Conservation (phyloP, 1,140 invertebrate genomes). For the Diuraphis noxia region DNA sequence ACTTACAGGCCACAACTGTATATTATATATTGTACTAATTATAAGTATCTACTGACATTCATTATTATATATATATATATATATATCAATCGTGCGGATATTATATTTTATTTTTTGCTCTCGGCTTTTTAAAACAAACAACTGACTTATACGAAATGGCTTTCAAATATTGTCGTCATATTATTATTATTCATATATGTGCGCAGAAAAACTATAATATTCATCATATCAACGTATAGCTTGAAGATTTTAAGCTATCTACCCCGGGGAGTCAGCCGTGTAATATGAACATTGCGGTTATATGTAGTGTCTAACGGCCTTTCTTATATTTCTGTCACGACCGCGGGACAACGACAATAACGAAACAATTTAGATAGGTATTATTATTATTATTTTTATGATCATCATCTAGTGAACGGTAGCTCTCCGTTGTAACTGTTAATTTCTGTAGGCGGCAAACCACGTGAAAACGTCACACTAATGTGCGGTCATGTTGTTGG, state of each 20-base stretch:
- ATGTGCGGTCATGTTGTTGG: not conserved
- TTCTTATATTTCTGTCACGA: not conserved
- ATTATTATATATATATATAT: too few species aligned
- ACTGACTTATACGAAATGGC: not conserved
- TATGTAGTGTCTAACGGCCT: not conserved
- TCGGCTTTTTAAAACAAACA: not conserved
- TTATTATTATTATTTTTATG: slow-evolving; percentile 17
- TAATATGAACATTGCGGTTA: not conserved
- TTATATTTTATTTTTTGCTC: not conserved
- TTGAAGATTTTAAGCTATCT: not conserved
- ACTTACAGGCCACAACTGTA: not conserved
- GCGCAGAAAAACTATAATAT: not conserved
- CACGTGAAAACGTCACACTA: not conserved
- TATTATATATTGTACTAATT: not conserved
- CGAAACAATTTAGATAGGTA: not conserved
- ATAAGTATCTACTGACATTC: not conserved
- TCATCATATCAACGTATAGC: not conserved
- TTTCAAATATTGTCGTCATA: not conserved
- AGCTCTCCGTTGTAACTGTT: slow-evolving; percentile 26
- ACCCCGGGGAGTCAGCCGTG: not conserved
- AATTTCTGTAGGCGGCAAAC: not conserved
- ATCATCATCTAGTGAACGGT: not conserved
- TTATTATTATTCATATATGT: not conserved
- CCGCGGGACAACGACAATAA: not conserved
- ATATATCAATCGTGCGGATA: not conserved